Evolutionary conservation across 1,140 invertebrate species (phyloP), one percentile per base, ranked within the genome.

Genomic region (Calosoma granatense): DNA sequence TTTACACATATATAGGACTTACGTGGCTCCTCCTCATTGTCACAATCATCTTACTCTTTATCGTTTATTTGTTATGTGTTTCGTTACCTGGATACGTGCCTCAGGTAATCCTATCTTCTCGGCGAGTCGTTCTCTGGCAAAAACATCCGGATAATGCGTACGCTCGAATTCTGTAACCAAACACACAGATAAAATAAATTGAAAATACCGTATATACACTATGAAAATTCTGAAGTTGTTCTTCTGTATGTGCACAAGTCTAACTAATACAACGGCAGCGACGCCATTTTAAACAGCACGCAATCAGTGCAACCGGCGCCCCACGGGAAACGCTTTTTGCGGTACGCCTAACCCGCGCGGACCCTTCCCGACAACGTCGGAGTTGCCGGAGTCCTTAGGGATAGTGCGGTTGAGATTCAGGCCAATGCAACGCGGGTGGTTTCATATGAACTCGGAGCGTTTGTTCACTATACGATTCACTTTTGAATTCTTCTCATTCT

Each of bases 21-120:
- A 51, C 26, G 47, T 57, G 22, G n/a, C 54, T 54, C 52, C 22
- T 22, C 26, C 23, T 54, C 53, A 64, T 65, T 11, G 20, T 55
- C 12, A 21, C 21, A 15, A n/a, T 19, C 53, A 54, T 54, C 21
- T n/a, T n/a, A n/a, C n/a, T 55, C 11, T 17, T 53, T 53, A 22
- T 23, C 20, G 20, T 21, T 53, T 53, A 53, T 22, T 22, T 23
- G 20, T 22, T 22, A 53, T 23, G 52, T 47, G 41, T 47, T 36
- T 47, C 41, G 69, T 80, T 76, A 90, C 87, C 84, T 98, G 96
- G 81, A 99, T 98, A 75, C 96, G 80, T 22, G 95, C 94, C 79
- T 99, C 96, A 11, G 94, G 94, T 58, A 99, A 82, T 53, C 93
- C 91, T 68, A 98, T 98, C 76, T 97, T 98, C 51, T 89, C 88